These are phyloP conservation scores for Drosophila infuscata DNA, from an alignment of 2,888 invertebrate genomes.

Conservation along the genomic window DNA sequence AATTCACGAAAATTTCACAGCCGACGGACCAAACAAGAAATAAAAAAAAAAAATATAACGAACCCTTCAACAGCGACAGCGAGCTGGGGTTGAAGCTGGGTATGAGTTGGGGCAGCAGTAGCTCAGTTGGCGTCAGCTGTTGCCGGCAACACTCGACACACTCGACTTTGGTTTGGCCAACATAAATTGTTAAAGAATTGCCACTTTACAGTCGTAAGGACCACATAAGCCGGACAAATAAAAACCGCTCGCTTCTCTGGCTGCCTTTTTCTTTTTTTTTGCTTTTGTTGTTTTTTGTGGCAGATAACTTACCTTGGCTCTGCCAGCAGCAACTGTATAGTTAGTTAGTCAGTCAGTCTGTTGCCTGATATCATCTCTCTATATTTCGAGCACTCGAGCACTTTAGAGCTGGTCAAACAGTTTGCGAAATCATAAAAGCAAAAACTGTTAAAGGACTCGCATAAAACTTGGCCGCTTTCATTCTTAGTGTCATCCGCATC, in stretches of 20 bases:
- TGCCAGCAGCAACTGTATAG: slow-evolving; percentile 9
- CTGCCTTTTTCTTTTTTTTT: not conserved
- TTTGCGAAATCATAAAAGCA: slow-evolving; percentile 25
- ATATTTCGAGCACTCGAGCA: slow-evolving; percentile 5
- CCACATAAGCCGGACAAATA: slow-evolving; percentile 73
- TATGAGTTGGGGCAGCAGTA: slow-evolving; percentile 1
- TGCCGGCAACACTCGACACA: slow-evolving; percentile 47
- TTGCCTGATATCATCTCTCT: slow-evolving; percentile 39
- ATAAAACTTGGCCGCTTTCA: slow-evolving; percentile 22
- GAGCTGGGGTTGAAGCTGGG: not conserved
- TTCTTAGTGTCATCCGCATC: slow-evolving; percentile 24
- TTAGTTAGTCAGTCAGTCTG: slow-evolving; percentile 14
- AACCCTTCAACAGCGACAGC: slow-evolving; percentile 50
- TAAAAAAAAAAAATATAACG: slow-evolving; percentile 55
- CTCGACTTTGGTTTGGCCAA: slow-evolving; percentile 74
- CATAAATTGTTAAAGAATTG: slow-evolving; percentile 82
- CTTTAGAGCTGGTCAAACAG: slow-evolving; percentile 24
- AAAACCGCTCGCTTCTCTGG: slow-evolving; percentile 54
- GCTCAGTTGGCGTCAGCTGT: slow-evolving; percentile 68
- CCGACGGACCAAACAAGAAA: slow-evolving; percentile 71
- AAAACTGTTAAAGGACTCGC: slow-evolving; percentile 16
- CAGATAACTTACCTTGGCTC: slow-evolving; percentile 28
- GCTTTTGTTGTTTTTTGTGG: not conserved
- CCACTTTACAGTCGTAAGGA: slow-evolving; percentile 81
- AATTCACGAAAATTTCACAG: slow-evolving; percentile 81